Evolutionary conservation across 1,140 invertebrate genomes (phyloP), one percentile per base, ranked within the genome.

Genomic region (Araneus ventricosus): DNA sequence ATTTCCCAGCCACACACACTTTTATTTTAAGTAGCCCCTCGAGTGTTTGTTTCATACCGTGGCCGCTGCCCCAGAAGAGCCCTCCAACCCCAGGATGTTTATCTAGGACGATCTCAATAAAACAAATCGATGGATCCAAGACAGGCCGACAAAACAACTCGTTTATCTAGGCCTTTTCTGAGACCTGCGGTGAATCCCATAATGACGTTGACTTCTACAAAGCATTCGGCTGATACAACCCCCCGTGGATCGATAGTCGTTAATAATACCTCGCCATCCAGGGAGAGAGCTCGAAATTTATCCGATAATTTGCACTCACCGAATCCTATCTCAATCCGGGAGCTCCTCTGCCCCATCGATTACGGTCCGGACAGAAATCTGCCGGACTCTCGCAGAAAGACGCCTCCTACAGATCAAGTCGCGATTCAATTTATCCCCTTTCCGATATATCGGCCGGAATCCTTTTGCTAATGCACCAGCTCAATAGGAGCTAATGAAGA

Each of bases 231-330:
- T 88, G 61, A 39, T 37, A 67, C 57, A 37, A 88, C 37, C 61
- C 22, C 57, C 37, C 1, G 1, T 14, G 30, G 61, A 89, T 89
- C 88, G 45, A 89, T 89, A 79, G 41, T 57, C 70, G 67, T 79
- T 75, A 89, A 89, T 89, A 89, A 89, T 67, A 89, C 70, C 67
- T 27, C 61, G 61, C 59, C 10, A 27, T 67, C 34, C 7, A 6
- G 70, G 70, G 70, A 75, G 84, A 89, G 45, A 70, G 27, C 84
- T 75, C 41, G 88, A 89, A 89, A 89, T 89, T 89, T 89, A 79
- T 89, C 88, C 88, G 67, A 89, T 89, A 89, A 89, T 89, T 89
- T 89, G 88, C 67, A 79, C 67, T 52, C 88, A 89, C 88, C 63
- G 39, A 52, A 37, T 89, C 37, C 37, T 34, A 41, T 88, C 67